These are phyloP conservation scores for Melanotaenia pygmaea DNA, from an alignment of 2,797 vertebrate species.

Conservation along the genomic window DNA sequence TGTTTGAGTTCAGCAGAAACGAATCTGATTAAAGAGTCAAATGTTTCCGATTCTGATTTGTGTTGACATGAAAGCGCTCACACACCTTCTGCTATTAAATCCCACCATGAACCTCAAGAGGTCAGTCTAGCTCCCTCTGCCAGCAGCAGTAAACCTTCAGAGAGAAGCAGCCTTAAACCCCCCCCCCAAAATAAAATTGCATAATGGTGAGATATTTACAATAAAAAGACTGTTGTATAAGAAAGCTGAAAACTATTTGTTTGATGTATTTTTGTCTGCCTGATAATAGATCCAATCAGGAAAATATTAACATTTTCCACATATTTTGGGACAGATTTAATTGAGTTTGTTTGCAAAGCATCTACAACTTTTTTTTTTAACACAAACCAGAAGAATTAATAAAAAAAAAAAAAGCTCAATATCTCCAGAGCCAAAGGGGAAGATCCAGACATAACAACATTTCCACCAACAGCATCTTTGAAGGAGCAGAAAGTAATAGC, in stretches of 20 bases:
- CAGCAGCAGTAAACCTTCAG: conserved; percentile 2
- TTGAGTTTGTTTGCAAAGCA: too few relatives aligned
- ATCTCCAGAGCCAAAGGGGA: background rate
- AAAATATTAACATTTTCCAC: background rate
- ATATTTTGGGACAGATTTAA: background rate
- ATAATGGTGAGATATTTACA: too few relatives aligned
- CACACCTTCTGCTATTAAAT: conserved; percentile 29
- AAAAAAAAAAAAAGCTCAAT: background rate
- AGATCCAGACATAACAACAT: background rate
- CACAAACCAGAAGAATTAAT: background rate
- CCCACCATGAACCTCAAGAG: conserved; percentile 72
- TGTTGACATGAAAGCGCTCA: background rate
- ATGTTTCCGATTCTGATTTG: background rate
- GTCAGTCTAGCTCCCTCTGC: conserved; percentile 71
- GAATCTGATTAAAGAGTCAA: background rate
- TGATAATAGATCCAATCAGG: too few relatives aligned
- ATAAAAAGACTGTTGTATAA: too few relatives aligned
- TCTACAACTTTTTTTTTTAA: background rate
- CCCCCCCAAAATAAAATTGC: too few relatives aligned
- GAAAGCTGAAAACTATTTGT: too few relatives aligned
- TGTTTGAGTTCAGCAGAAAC: too few relatives aligned
- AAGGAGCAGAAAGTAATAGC: background rate
- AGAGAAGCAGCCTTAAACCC: background rate
- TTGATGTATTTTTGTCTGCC: too few relatives aligned
- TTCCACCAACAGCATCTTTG: background rate